These are phyloP conservation scores for Brachyhypopomus occidentalis DNA, from an alignment of 2,113 vertebrate species.

Conservation along the genomic window DNA sequence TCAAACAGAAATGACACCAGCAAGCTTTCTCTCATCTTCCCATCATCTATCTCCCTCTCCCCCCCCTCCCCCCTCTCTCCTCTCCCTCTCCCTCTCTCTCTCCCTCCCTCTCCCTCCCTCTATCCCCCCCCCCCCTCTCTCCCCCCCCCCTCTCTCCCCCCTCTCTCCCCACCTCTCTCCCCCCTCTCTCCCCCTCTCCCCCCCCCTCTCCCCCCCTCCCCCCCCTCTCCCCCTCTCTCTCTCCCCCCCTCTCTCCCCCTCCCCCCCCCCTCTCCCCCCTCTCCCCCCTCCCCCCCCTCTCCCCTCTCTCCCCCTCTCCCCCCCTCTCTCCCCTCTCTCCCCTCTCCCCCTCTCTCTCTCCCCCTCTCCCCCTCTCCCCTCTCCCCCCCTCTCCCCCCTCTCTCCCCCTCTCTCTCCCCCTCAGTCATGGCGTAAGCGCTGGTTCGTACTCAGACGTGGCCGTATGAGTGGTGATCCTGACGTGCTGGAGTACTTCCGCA, in stretches of 20 bases:
- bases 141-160: neutral
- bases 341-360: neutral
- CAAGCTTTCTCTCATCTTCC: neutral
- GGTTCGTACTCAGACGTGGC: constrained; percentile 93
- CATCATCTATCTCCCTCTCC: neutral
- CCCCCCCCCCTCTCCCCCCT: too few relatives aligned
- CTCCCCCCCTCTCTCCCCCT: too few relatives aligned
- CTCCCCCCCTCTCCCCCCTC: neutral
- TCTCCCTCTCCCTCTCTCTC: constrained; percentile 1
- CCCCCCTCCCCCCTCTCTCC: too few relatives aligned
- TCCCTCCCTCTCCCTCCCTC: constrained; percentile 2
- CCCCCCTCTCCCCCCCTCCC: neutral
- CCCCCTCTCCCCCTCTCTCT: constrained; percentile 20
- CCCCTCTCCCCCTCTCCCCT: neutral
- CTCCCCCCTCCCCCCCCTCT: too few relatives aligned
- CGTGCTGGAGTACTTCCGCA: constrained; percentile 95
- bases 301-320: neutral
- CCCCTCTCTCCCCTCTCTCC: neutral
- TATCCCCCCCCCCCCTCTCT: neutral
- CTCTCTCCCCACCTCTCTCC: too few relatives aligned
- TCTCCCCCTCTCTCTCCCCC: constrained; percentile 24
- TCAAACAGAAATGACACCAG: too few relatives aligned
- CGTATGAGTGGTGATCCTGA: constrained; percentile 94
- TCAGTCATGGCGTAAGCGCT: constrained; percentile 95
- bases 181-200: too few relatives aligned